Conservation (phyloP, 2,113 vertebrate species). For the Gyps fulvus region DNA sequence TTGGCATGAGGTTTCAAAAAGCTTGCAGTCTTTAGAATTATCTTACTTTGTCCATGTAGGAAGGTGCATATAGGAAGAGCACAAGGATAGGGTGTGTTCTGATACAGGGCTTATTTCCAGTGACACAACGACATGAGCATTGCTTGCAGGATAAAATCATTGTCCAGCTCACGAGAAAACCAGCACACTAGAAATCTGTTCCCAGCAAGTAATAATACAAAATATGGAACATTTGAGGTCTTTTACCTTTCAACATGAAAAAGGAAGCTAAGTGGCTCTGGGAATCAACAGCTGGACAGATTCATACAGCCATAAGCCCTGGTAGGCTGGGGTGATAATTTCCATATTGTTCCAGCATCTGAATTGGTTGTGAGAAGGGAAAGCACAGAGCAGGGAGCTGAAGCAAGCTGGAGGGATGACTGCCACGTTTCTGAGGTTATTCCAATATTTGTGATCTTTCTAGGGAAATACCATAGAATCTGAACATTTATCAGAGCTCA, state of each 20-base stretch:
- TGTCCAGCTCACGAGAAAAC: not conserved
- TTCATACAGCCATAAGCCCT: not conserved
- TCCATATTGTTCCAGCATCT: not conserved
- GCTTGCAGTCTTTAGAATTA: not conserved
- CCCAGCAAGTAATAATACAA: not conserved
- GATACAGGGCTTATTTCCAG: not conserved
- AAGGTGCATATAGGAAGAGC: not conserved
- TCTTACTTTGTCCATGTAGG: not conserved
- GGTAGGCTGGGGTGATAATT: not conserved
- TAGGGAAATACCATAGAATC: constrained; percentile 94
- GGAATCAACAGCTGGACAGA: not conserved
- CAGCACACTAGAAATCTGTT: not conserved
- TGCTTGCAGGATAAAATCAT: not conserved
- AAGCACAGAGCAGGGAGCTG: not conserved
- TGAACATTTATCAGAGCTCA: constrained; percentile 94
- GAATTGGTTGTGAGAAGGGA: not conserved
- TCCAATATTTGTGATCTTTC: not conserved
- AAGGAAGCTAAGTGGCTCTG: not conserved
- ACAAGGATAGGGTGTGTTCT: not conserved
- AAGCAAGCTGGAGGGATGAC: not conserved
- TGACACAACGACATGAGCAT: not conserved
- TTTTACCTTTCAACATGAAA: not conserved
- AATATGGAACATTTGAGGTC: not conserved
- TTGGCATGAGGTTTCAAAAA: not conserved
- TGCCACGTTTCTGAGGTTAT: not conserved